phyloP scores from a whole-genome alignment of 2,113 vertebrate genomes.

The Bufo gargarizans region DNA sequence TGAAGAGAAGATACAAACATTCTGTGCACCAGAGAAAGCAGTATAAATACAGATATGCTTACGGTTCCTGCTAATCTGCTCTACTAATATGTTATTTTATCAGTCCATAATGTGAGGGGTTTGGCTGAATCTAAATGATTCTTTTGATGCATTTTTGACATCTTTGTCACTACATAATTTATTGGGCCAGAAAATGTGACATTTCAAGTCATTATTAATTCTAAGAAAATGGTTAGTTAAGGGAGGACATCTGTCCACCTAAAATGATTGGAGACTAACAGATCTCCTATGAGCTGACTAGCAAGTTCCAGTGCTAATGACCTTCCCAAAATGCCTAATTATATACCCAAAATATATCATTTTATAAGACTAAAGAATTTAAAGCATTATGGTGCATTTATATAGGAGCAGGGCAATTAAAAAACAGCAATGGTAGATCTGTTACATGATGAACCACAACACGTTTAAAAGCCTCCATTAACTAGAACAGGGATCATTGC shows the following conservation, averaged over 20 bases:
- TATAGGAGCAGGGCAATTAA: too few relatives aligned
- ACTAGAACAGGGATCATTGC: too few relatives aligned
- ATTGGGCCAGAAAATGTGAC: conserved; percentile 33
- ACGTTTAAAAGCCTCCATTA: too few relatives aligned
- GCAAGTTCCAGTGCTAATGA: conserved; percentile 26
- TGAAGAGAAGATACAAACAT: conserved; percentile 27
- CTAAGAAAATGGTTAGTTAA: conserved; percentile 50
- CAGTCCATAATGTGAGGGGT: conserved; percentile 26
- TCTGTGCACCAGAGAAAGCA: conserved; percentile 7
- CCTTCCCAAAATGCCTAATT: conserved; percentile 26
- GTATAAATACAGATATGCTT: background rate
- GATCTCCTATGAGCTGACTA: conserved; percentile 42
- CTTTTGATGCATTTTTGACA: conserved; percentile 33
- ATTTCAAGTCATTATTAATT: conserved; percentile 37
- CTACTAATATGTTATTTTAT: conserved; percentile 23
- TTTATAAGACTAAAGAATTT: background rate
- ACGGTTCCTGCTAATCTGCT: conserved; percentile 22
- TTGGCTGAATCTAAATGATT: conserved; percentile 13
- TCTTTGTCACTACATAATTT: conserved; percentile 43
- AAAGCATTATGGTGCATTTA: background rate
- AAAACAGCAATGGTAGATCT: too few relatives aligned
- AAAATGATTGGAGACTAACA: conserved; percentile 46
- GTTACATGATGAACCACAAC: too few relatives aligned
- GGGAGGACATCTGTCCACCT: conserved; percentile 48
- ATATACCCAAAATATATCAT: conserved; percentile 30